phyloP scores from a whole-genome alignment of 2,113 vertebrate genomes.

The Protobothrops mucrosquamatus region DNA sequence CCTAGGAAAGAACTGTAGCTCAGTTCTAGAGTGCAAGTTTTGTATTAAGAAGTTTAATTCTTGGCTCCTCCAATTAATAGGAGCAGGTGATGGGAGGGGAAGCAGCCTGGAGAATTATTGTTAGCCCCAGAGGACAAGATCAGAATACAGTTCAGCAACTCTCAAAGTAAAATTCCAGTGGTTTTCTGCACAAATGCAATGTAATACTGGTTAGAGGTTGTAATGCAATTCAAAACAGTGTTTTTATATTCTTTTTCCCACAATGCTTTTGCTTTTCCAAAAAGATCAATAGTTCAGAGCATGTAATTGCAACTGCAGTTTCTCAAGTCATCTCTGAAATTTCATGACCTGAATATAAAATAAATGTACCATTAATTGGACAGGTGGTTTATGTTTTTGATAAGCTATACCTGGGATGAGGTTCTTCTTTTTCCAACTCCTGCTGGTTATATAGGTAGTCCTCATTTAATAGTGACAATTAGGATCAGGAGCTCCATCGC shows the following conservation, averaged over 20 bases:
- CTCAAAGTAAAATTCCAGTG: not conserved
- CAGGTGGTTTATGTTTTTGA: not conserved
- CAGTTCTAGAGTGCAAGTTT: not conserved
- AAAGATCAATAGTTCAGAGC: not conserved
- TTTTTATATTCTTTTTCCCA: not conserved
- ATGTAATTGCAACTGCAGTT: not conserved
- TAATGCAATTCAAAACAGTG: not conserved
- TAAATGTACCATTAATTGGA: not conserved
- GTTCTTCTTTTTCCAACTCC: not conserved
- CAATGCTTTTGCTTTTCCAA: not conserved
- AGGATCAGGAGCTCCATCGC: not conserved
- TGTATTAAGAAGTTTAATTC: not conserved
- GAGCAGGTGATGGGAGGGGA: not conserved
- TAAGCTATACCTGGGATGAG: not conserved
- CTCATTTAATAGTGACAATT: not conserved
- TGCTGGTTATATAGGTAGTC: not conserved
- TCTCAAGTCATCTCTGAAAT: conserved; percentile 2
- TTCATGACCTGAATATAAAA: not conserved
- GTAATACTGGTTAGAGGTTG: not conserved
- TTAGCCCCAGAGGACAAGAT: not conserved
- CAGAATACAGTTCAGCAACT: not conserved
- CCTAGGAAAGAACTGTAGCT: not conserved
- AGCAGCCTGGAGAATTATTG: not conserved
- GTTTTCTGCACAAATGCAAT: not conserved
- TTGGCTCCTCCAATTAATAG: not conserved